Percentiles rank a stretch among this genome's conserved stretches.
phyloP scores from a whole-genome alignment of 2,888 invertebrate species.

The Aphodius granarius region DNA sequence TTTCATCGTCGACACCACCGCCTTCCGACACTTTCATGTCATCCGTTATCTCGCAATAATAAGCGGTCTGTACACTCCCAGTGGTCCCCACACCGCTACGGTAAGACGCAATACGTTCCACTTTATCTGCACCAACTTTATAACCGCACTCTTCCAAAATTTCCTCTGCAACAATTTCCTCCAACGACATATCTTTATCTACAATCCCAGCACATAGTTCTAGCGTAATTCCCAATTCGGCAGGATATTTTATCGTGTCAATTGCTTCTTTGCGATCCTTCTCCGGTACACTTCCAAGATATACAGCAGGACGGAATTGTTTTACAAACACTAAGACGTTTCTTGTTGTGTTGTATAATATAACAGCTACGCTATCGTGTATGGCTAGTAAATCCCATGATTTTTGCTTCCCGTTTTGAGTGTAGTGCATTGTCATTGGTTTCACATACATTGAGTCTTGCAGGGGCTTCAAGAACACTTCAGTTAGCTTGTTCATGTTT shows the following conservation, averaged over 20 bases:
- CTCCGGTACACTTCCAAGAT: conserved; percentile 67
- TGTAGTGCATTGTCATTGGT: conserved; percentile 73
- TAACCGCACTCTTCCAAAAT: conserved; percentile 92
- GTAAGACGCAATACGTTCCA: conserved; percentile 69
- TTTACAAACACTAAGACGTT: conserved; percentile 82
- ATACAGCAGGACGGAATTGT: conserved; percentile 91
- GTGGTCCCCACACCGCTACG: conserved; percentile 80
- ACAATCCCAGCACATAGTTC: conserved; percentile 94
- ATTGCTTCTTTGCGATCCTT: conserved; percentile 58
- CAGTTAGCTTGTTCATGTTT: conserved; percentile 50
- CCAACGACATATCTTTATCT: conserved; percentile 73
- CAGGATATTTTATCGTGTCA: conserved; percentile 68
- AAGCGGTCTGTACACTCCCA: conserved; percentile 78
- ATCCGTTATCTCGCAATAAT: conserved; percentile 89
- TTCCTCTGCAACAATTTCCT: conserved; percentile 82
- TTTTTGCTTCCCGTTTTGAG: conserved; percentile 74
- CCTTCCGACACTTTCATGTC: conserved; percentile 73
- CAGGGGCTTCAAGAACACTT: conserved; percentile 51
- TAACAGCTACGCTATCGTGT: conserved; percentile 84
- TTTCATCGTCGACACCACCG: conserved; percentile 84
- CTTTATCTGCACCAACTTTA: conserved; percentile 64
- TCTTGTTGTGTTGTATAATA: conserved; percentile 78
- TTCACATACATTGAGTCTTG: conserved; percentile 62
- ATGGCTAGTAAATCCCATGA: conserved; percentile 82
- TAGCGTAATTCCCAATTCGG: conserved; percentile 72